A percentile compares a stretch with the other conserved stretches of the same genome.
These are phyloP conservation scores for Strigops habroptila DNA, from an alignment of 2,113 vertebrate species.

Conservation along the genomic window DNA sequence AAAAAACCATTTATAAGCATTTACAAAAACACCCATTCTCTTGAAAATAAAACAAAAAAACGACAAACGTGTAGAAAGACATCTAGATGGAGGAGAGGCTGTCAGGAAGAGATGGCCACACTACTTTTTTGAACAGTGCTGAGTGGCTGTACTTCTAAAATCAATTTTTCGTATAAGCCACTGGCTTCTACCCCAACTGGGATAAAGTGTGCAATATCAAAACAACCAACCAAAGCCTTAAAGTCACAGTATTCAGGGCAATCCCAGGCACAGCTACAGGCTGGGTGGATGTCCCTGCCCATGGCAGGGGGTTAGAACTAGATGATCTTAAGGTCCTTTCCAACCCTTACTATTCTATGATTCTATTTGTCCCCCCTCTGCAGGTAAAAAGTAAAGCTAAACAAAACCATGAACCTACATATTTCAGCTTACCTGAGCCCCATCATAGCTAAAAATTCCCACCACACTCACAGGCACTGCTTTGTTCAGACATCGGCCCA, in stretches of 20 bases:
- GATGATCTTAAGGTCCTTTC: too few species aligned
- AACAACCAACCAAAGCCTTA: background rate
- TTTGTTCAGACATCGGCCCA: conserved; percentile 96
- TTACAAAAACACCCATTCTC: background rate
- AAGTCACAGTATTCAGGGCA: background rate
- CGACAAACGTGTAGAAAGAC: background rate
- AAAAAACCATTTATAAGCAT: background rate
- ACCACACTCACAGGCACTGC: conserved; percentile 94
- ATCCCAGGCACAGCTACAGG: too few species aligned
- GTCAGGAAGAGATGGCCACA: background rate
- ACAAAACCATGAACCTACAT: background rate
- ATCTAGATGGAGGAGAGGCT: background rate
- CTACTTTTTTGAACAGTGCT: background rate
- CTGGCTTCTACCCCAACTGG: background rate
- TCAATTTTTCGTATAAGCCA: background rate
- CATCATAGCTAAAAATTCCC: conserved; percentile 98
- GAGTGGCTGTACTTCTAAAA: background rate
- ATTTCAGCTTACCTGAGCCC: conserved; percentile 86
- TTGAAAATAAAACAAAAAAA: background rate
- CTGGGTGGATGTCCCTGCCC: too few species aligned
- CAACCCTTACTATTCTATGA: too few species aligned
- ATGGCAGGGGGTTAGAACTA: too few species aligned
- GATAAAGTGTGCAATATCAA: background rate
- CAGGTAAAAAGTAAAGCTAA: background rate
- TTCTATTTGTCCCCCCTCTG: background rate